Base-by-base conservation (phyloP, 2,113 vertebrate genomes). In the Cacatua alba region DNA sequence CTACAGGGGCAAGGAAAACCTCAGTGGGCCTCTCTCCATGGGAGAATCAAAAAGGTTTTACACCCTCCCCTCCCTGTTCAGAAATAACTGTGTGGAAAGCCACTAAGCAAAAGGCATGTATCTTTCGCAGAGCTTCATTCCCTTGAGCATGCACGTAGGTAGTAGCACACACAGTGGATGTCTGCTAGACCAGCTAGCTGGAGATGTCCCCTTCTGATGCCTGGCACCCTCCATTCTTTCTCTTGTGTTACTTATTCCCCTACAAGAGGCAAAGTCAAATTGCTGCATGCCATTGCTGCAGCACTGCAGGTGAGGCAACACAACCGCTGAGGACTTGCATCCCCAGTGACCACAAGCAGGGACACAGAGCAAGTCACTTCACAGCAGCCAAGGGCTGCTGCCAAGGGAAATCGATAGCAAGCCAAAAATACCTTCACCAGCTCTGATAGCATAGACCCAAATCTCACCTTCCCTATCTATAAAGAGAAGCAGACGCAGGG, bases 281-380 rank as follows among this genome's bases (percentile, higher is more conserved):
- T 10, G 17, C 35, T 18, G 25, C 10, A 19, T 2, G 25, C 33
- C 60, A 12, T 13, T 35, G 18, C 46, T 43, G 44, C 23, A 39
- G 80, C 23, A 0, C 2, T 69, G 35, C 29, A 29, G 21, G 43
- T 18, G 3, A 4, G 12, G 10, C 17, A 70, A 49, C 3, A 2
- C 17, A 79, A 6, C 33, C 3, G 1, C 29, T 8, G 12, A 4
- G 5, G 35, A 17, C n/a, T 29, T 8, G 5, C 49, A 49, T 26
- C n/a, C 52, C 51, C 7, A 4, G 41, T 19, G 53, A 44, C 12
- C 59, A 17, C 0, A 0, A 46, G 25, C 17, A 26, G 17, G 62
- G 48, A 67, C 26, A 12, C 2, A 0, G 13, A 86, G 31, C 3
- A 11, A 46, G n/a, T 19, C 31, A 43, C 48, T 37, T 37, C 43